Percentiles rank a stretch among this genome's conserved stretches.
phyloP scores from a whole-genome alignment of 2,797 vertebrate genomes.

The Alectoris magna region DNA sequence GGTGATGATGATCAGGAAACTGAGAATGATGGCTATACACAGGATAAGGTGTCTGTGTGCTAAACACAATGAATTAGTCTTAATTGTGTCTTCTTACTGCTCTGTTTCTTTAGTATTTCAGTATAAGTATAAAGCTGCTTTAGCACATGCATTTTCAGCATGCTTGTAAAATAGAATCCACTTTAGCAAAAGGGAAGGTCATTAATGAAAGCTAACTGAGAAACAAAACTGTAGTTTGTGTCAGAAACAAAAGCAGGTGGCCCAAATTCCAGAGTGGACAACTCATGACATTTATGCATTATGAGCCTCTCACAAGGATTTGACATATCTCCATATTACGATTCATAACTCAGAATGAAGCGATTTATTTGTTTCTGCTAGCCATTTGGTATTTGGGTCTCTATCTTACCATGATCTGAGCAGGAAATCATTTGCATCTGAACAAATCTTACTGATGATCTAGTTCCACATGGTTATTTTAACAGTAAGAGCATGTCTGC shows the following conservation, averaged over 20 bases:
- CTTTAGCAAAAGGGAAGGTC: not conserved
- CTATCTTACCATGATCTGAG: not conserved
- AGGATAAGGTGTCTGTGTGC: accelerated
- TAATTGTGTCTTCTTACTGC: not conserved
- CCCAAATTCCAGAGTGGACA: not conserved
- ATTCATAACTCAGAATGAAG: accelerated
- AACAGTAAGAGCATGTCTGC: not conserved
- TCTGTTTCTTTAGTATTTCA: not conserved
- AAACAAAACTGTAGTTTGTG: not conserved
- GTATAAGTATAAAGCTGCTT: not conserved
- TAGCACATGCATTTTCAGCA: not conserved
- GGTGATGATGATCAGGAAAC: conserved; percentile 13
- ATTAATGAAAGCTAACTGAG: not conserved
- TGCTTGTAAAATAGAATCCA: not conserved
- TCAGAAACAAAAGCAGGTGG: not conserved
- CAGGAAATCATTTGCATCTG: not conserved
- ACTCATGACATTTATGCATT: not conserved
- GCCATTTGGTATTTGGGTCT: not conserved
- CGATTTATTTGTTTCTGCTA: not conserved
- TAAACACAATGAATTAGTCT: conserved; percentile 39
- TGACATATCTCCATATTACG: not conserved
- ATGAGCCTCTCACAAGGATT: not conserved
- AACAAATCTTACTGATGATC: not conserved
- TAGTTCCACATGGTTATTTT: not conserved
- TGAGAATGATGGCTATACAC: not conserved